Conservation (phyloP, 2,888 invertebrate genomes). For the Antheraea assamensis region DNA sequence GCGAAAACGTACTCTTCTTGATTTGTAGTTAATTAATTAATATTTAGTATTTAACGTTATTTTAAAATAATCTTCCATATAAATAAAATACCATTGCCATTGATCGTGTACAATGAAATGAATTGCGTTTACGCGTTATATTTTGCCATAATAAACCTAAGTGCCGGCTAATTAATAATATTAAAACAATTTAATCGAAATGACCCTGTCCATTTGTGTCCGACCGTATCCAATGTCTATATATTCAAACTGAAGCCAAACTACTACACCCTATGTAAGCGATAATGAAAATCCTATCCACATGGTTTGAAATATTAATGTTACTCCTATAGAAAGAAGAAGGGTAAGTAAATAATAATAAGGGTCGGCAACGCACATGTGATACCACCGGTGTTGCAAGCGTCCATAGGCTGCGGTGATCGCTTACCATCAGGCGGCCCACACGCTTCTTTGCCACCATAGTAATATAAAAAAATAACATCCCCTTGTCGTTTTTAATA, state of each 20-base stretch:
- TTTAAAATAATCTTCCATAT: constrained; percentile 26
- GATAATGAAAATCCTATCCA: not conserved
- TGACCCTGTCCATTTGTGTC: constrained; percentile 27
- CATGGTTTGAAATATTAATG: not conserved
- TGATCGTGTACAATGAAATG: constrained; percentile 59
- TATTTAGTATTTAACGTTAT: not conserved
- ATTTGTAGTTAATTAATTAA: constrained; percentile 18
- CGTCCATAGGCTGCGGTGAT: no score
- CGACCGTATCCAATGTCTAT: constrained; percentile 25
- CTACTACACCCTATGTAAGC: not conserved
- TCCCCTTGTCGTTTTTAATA: not conserved
- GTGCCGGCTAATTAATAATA: constrained; percentile 36
- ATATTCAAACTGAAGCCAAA: not conserved
- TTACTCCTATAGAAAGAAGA: no score
- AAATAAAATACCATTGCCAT: constrained; percentile 49
- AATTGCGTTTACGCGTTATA: constrained; percentile 55
- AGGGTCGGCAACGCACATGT: no score
- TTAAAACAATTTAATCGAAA: constrained; percentile 18
- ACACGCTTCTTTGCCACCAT: no score
- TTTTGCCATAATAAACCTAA: constrained; percentile 69
- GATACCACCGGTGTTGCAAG: no score
- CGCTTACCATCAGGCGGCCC: no score
- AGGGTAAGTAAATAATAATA: no score
- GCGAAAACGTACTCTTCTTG: constrained; percentile 26
- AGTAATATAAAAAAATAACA: not conserved